Base-by-base conservation (phyloP, 2,797 vertebrate genomes). In the Sebastes wilsoni region DNA sequence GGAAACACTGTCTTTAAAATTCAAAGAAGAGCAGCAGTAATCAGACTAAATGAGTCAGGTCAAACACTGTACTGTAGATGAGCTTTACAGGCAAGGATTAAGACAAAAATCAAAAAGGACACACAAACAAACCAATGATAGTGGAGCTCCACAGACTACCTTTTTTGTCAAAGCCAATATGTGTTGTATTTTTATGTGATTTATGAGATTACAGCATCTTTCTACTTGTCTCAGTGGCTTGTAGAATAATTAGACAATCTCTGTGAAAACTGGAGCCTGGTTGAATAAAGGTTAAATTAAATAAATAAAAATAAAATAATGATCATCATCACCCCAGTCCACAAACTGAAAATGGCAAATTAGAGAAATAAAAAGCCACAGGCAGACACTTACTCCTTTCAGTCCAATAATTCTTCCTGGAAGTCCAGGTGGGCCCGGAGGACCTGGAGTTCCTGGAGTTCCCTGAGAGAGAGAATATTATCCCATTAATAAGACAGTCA, bases 1-100 rank as follows among this genome's bases (percentile, higher is more conserved):
- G 97, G 97, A 81, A 98, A 98, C 93, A 98, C 95, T 75, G 96
- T 96, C 97, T 99, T 94, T 87, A 80, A 94, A 93, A 95, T 95
- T 94, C 83, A 96, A 86, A 96, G 89, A 87, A 94, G 81, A 95
- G 89, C 88, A 90, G 67, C 2, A 42, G 66, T 72, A 10, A 78
- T 91, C 89, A 94, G 83, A 81, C 79, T 87, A 28, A 72, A 66
- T n/a, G 18, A 85, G 59, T 42, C 38, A 78, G 3, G 52, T 70
- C 66, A 62, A n/a, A 78, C 73, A 20, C 55, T 49, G 22, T 8
- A 12, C 22, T 0, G 23, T 9, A 52, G 30, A 77, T 30, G 20
- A 75, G 27, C 22, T 67, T 66, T 18, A 66, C 12, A 34, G 9
- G 27, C 27, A 27, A 5, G 27, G 27, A 27, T 27, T 27, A 27